Base-by-base conservation (phyloP, 1,140 invertebrate species). In the Papilio machaon region DNA sequence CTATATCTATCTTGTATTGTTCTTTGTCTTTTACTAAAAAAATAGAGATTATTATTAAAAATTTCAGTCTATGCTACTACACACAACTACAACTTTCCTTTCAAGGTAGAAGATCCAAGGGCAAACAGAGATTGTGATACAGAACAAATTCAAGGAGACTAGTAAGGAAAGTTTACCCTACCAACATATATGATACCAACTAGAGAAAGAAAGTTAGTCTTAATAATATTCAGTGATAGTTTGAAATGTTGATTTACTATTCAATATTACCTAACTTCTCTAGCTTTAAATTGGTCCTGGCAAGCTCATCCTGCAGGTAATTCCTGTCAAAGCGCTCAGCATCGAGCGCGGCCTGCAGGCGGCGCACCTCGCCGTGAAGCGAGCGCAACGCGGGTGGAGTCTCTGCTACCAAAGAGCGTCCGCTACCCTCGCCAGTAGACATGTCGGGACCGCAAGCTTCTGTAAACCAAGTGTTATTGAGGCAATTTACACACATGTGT, bases 301-400 rank as follows among this genome's bases (percentile, higher is more conserved):
- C 67, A 7, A 94, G 83, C 73, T 94, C 93, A 13, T 94, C 93
- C 80, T 94, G 93, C 73, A 94, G 79, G 70, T 91, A 94, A 73
- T 91, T 93, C 17, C 88, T 83, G 76, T 94, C 93, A 83, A 94
- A 94, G 5, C 89, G 80, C 81, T 94, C 93, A 8, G 93, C 91
- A 73, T 94, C 93, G 2, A 94, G 83, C 2, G 92, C 90, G 8
- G 91, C 93, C 79, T 93, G 89, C 74, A 94, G 79, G 0, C 89
- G 82, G 13, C 92, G 84, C 7, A 94, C 91, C 79, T 94, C 92
- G 79, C 88, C 85, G 47, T 94, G 92, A n/a, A 92, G 83, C 0
- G 92, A 92, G 8, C 92, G 86, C 0, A 94, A 74, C 17, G 90
- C 90, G 30, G 92, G 93, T 2, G 93, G 93, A 7, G 93, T 94